Evolutionary conservation across 1,140 invertebrate species (phyloP).

Genomic region (Hycleus cichorii): DNA sequence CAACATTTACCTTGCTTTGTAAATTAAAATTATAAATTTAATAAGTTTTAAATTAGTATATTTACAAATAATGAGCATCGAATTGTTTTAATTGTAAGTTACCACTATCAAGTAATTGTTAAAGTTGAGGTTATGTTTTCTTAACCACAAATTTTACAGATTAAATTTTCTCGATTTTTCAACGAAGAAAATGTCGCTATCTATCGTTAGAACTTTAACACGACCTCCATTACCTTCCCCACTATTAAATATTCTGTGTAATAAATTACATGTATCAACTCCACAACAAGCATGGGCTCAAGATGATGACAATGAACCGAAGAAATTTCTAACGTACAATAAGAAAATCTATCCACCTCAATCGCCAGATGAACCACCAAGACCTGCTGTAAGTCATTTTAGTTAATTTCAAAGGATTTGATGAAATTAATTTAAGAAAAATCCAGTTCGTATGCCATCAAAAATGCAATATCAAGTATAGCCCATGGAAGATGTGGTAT

Average conservation of each 20-base stretch:
- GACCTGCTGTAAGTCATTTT: slow-evolving; percentile 67
- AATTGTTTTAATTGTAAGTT: too few relatives aligned
- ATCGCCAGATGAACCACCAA: slow-evolving; percentile 58
- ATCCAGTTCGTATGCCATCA: slow-evolving; percentile 81
- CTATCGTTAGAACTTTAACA: neutral
- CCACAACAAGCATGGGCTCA: neutral
- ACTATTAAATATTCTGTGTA: neutral
- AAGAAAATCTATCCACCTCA: slow-evolving; percentile 73
- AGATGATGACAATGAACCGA: slow-evolving; percentile 32
- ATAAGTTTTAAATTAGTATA: too few relatives aligned
- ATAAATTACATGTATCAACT: slow-evolving; percentile 1
- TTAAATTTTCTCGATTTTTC: neutral
- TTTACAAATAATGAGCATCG: too few relatives aligned
- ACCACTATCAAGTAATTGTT: neutral
- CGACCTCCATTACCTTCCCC: neutral
- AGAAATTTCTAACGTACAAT: slow-evolving; percentile 58
- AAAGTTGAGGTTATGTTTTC: slow-evolving; percentile 1
- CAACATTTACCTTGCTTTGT: too few relatives aligned
- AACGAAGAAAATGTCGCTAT: neutral
- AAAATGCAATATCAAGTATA: slow-evolving; percentile 80
- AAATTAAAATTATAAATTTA: too few relatives aligned
- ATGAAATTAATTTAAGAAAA: neutral
- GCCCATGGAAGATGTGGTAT: slow-evolving; percentile 88
- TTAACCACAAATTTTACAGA: neutral
- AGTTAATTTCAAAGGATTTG: neutral